A percentile compares a stretch with the other conserved stretches of the same genome.
Conservation (phyloP, 2,888 invertebrate species). For the Tenthredo livida region DNA sequence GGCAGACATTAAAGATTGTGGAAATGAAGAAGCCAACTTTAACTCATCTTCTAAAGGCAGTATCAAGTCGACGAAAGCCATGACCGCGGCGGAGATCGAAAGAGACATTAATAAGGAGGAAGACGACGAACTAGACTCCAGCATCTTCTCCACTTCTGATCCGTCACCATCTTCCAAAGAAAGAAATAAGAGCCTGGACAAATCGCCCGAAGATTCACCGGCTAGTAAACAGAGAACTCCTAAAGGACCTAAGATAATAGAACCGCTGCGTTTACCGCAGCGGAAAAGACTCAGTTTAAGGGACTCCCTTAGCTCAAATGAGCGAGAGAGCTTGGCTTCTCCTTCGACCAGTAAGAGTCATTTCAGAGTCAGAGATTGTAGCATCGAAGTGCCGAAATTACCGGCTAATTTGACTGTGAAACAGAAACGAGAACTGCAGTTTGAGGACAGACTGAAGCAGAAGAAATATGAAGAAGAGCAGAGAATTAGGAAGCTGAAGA, state of each 20-base stretch:
- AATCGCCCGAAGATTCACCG: conserved; percentile 2
- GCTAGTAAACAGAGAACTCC: background rate
- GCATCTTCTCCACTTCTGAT: background rate
- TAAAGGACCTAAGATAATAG: conserved; percentile 51
- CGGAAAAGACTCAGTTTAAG: background rate
- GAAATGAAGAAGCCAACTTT: background rate
- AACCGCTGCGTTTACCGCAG: conserved; percentile 34
- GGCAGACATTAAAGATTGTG: background rate
- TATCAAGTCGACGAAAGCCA: background rate
- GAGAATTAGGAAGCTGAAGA: conserved; percentile 54
- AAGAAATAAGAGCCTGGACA: conserved; percentile 28
- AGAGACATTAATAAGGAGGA: background rate
- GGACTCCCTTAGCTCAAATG: background rate
- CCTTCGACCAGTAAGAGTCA: background rate
- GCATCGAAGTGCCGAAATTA: background rate
- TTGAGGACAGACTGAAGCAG: conserved; percentile 2
- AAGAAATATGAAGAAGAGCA: conserved; percentile 58
- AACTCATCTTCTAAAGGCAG: background rate
- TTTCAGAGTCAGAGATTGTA: background rate
- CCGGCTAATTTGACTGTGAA: conserved; percentile 38
- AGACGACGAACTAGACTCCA: background rate
- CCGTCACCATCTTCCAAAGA: background rate
- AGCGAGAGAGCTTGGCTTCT: background rate
- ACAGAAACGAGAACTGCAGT: conserved; percentile 55
- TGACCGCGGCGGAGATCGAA: background rate